A percentile compares a stretch with the other conserved stretches of the same genome.
phyloP scores from a whole-genome alignment of 2,888 invertebrate species.

The Ichneumoninae sp. region DNA sequence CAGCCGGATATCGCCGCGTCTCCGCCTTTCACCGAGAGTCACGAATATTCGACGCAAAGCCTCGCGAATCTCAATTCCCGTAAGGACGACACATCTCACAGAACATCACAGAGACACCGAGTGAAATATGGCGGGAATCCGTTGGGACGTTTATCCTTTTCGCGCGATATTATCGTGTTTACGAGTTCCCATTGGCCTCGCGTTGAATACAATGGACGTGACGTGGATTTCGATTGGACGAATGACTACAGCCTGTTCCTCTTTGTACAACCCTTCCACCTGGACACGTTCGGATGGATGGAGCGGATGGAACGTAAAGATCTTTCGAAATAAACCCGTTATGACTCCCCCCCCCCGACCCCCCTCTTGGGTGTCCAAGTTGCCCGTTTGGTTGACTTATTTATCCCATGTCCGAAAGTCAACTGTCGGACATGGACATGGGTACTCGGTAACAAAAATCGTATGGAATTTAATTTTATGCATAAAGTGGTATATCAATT shows the following conservation, averaged over 20 bases:
- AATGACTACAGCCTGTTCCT: background rate
- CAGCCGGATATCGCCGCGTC: background rate
- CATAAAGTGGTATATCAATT: too few species aligned
- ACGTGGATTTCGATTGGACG: conserved; percentile 16
- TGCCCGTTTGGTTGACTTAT: too few species aligned
- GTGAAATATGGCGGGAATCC: conserved; percentile 64
- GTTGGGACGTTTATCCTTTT: conserved; percentile 57
- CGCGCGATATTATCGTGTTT: conserved; percentile 61
- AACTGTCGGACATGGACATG: too few species aligned
- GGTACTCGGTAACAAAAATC: too few species aligned
- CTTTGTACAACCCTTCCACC: background rate
- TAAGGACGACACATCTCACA: conserved; percentile 36
- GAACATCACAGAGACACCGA: conserved; percentile 27
- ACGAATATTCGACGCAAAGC: conserved; percentile 18
- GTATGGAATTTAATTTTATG: too few species aligned
- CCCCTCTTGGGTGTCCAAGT: too few species aligned
- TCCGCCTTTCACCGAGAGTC: background rate
- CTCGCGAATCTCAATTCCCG: conserved; percentile 26
- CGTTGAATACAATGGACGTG: background rate
- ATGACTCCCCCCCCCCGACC: background rate
- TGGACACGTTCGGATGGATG: background rate
- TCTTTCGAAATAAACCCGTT: background rate
- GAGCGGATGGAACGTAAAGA: background rate
- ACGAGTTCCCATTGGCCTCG: conserved; percentile 39
- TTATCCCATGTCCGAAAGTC: too few species aligned